A percentile compares a stretch with the other conserved stretches of the same genome.
phyloP scores from a whole-genome alignment of 1,140 invertebrate species.

The Plutomurus gul region DNA sequence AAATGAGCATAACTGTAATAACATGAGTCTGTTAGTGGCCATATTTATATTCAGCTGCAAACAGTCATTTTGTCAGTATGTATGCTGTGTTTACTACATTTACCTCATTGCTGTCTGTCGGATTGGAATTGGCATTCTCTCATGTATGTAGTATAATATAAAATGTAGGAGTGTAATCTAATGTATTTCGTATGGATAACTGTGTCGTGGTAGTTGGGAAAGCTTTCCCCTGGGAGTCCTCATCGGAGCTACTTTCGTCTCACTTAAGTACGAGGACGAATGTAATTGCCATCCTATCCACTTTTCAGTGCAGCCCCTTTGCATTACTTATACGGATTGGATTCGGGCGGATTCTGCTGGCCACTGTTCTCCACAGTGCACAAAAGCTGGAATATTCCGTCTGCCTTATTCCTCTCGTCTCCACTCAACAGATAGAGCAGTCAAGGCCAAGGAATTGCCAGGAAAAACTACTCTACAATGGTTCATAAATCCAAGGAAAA shows the following conservation, averaged over 20 bases:
- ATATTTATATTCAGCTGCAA: neutral
- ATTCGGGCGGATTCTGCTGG: too few relatives aligned
- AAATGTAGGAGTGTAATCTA: neutral
- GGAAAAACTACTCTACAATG: too few relatives aligned
- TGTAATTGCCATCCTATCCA: constrained; percentile 23
- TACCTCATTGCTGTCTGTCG: neutral
- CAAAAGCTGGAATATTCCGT: too few relatives aligned
- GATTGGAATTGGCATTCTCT: neutral
- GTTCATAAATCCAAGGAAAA: too few relatives aligned
- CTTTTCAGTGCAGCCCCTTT: constrained; percentile 14
- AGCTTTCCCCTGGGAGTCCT: neutral
- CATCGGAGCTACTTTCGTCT: neutral
- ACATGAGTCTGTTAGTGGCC: neutral
- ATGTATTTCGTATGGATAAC: neutral
- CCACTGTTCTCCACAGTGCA: too few relatives aligned
- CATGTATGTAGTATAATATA: neutral
- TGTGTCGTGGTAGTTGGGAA: constrained; percentile 2
- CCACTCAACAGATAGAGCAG: too few relatives aligned
- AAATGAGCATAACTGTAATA: neutral
- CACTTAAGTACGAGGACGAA: constrained; percentile 17
- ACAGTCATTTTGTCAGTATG: neutral
- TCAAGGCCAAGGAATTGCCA: too few relatives aligned
- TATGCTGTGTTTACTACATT: neutral
- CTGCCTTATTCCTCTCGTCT: too few relatives aligned
- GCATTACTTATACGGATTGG: constrained; percentile 12